Evolutionary conservation across 2,113 vertebrate genomes (phyloP).

Genomic region (Eonycteris spelaea): DNA sequence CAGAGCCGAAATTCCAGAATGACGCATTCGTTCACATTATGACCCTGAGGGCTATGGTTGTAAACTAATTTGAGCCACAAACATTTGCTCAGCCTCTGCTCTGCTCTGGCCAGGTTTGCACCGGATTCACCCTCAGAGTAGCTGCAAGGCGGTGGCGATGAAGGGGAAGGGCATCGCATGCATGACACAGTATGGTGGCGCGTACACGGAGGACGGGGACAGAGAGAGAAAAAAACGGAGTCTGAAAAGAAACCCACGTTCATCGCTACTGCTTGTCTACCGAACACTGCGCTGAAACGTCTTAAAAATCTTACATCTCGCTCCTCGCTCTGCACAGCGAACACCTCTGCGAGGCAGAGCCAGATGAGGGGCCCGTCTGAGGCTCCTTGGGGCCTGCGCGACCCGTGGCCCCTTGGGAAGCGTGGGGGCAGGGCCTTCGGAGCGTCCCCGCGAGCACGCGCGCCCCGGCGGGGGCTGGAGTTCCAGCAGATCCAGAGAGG

Average conservation of each 20-base stretch:
- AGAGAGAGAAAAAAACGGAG: accelerated
- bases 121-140: no score
- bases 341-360: neutral
- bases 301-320: no score
- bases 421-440: neutral
- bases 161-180: accelerated
- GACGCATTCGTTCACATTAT: neutral
- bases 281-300: neutral
- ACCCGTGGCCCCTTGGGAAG: no score
- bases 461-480: accelerated
- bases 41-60: neutral
- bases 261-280: accelerated
- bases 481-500: neutral
- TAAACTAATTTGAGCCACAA: neutral
- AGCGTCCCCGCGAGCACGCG: accelerated
- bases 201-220: no score
- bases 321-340: neutral
- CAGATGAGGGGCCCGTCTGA: accelerated
- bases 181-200: no score
- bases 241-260: accelerated
- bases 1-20: neutral
- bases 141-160: neutral
- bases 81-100: accelerated
- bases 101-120: neutral
- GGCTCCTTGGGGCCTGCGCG: no score